Evolutionary conservation across 2,797 vertebrate species (phyloP).

Genomic region (Bradypodion pumilum): DNA sequence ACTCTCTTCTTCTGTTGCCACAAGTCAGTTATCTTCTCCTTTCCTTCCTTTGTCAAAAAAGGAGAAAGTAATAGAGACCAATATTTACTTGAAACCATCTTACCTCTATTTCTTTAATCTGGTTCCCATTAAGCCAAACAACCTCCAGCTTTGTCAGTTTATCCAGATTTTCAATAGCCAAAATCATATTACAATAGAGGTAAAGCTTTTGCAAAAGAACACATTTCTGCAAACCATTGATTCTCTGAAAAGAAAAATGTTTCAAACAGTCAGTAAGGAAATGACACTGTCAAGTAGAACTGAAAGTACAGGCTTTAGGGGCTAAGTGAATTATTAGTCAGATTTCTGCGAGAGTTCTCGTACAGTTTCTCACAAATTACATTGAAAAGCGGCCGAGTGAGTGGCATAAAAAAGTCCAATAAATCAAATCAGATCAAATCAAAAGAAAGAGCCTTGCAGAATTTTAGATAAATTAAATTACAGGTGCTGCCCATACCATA

Average conservation of each 20-base stretch:
- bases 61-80: background rate
- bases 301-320: no score
- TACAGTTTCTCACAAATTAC: no score
- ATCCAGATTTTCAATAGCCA: conserved; percentile 79
- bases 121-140: conserved; percentile 85
- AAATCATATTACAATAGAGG: conserved; percentile 85
- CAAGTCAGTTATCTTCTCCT: background rate
- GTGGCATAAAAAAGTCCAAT: no score
- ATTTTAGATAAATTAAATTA: no score
- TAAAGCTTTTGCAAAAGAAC: conserved; percentile 81
- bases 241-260: conserved; percentile 71
- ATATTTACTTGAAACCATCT: background rate
- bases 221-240: conserved; percentile 79
- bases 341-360: no score
- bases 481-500: no score
- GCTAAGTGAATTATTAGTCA: no score
- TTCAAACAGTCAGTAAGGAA: background rate
- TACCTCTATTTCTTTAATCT: conserved; percentile 81
- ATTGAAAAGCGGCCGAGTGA: no score
- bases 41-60: background rate
- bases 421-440: no score
- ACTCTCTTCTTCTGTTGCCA: no score
- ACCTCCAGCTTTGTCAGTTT: conserved; percentile 73
- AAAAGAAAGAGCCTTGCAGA: no score
- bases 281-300: background rate